Base-by-base conservation (phyloP, 35 echinoderm and acorn worm species). In the Acanthaster planci region DNA sequence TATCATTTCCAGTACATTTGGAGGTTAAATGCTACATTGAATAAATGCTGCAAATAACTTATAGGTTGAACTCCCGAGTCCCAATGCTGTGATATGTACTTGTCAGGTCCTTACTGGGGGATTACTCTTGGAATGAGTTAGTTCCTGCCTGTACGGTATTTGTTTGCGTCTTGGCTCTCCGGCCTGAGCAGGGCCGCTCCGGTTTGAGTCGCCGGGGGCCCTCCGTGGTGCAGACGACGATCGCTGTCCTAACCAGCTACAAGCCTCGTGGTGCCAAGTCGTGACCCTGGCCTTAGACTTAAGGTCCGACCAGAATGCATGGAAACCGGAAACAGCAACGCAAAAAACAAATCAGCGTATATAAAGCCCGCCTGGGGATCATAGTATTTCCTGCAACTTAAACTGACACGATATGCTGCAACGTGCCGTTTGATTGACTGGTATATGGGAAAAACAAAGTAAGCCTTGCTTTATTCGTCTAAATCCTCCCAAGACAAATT, bases 241-340 rank as follows among this genome's bases (percentile, higher is more conserved):
- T 0, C 26, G 30, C 4, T 19, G 34, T 26, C 23, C 64, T 35
- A 72, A 35, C 22, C 64, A 72, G 64, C 22, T 72, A 26, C 64
- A 26, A 29, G 19, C 64, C 64, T 47, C 42, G 42, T 47, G 42
- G 12, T 12, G 12, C 4, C 22, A 72, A 72, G 19, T 26, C 64
- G 64, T 34, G 64, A 72, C 64, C 64, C 22, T 72, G 64, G 64
- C 64, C 64, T 26, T 72, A 26, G 64, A 72, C 64, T 72, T 72
- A 26, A 72, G 26, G 27, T 31, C 8, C 7, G 64, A 72, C 29
- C 64, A 72, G 64, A 16, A 72, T 72, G 34, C 21, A 72, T 26
- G 14, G 23, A 72, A 72, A 72, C 64, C 64, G 64, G 64, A 72
- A 72, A 72, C 64, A 72, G 14, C 14, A 72, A 14, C 30, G 10